Evolutionary conservation across 2,888 invertebrate genomes (phyloP).

Genomic region (Torymus texanus): DNA sequence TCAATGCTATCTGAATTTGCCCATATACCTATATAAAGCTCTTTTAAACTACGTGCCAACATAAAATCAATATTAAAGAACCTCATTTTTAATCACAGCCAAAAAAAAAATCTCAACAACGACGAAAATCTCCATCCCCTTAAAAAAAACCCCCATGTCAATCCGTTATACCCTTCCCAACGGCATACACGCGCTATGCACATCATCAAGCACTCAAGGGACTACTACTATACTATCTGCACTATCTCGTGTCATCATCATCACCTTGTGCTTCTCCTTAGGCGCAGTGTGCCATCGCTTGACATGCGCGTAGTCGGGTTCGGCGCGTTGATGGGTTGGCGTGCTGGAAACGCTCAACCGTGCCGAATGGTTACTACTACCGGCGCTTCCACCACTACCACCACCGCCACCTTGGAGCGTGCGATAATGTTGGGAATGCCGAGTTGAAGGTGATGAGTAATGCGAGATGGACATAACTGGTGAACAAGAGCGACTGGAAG

Average conservation of each 20-base stretch:
- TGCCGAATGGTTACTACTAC: constrained; percentile 61
- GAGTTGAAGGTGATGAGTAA: constrained; percentile 67
- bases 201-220: no score
- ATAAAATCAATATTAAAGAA: no score
- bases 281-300: constrained; percentile 80
- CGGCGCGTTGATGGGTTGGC: constrained; percentile 69
- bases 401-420: constrained; percentile 62
- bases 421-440: constrained; percentile 69
- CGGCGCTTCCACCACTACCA: not conserved
- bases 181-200: no score
- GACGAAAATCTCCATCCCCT: no score
- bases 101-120: no score
- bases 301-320: constrained; percentile 74
- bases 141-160: no score
- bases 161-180: no score
- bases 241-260: constrained; percentile 46
- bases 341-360: constrained; percentile 72
- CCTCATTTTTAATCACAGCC: no score
- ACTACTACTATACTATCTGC: no score
- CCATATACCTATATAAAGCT: no score
- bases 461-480: constrained; percentile 11
- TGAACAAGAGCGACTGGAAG: constrained; percentile 38
- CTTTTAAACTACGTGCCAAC: no score
- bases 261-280: constrained; percentile 79
- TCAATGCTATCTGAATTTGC: no score